phyloP scores from a whole-genome alignment of 2,888 invertebrate species.

The Nymphalis polychloros region DNA sequence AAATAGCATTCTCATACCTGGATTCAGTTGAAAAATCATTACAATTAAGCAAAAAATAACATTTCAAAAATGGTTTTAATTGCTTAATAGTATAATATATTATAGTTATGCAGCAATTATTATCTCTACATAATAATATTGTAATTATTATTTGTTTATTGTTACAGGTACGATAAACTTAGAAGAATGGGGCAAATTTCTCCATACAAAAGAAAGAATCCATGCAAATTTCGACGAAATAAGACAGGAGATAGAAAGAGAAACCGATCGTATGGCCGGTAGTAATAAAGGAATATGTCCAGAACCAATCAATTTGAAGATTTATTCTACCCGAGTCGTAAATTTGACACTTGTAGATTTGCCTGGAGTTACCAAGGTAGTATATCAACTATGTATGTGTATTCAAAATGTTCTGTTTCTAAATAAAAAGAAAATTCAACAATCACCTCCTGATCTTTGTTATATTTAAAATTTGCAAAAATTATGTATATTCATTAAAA shows the following conservation, averaged over 20 bases:
- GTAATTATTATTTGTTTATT: constrained; percentile 13
- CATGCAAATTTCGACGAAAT: constrained; percentile 96
- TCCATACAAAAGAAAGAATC: constrained; percentile 94
- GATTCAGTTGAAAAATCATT: no score
- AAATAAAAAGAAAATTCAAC: no score
- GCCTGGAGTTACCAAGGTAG: constrained; percentile 97
- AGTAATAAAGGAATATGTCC: constrained; percentile 97
- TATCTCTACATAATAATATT: background rate
- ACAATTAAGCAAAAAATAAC: no score
- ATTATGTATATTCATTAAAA: no score
- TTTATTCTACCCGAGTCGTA: constrained; percentile 96
- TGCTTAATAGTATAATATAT: no score
- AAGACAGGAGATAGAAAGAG: constrained; percentile 94
- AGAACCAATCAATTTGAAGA: constrained; percentile 97
- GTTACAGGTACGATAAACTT: constrained; percentile 88
- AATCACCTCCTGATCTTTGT: no score
- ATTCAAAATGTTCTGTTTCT: background rate
- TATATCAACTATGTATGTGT: background rate
- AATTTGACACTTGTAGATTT: constrained; percentile 98
- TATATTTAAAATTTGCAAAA: no score
- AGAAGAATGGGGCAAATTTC: constrained; percentile 98
- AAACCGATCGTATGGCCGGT: constrained; percentile 97
- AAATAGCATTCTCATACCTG: background rate
- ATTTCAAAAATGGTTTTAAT: no score
- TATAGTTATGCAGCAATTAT: no score